phyloP scores from a whole-genome alignment of 2,113 vertebrate species.

The Sander vitreus region DNA sequence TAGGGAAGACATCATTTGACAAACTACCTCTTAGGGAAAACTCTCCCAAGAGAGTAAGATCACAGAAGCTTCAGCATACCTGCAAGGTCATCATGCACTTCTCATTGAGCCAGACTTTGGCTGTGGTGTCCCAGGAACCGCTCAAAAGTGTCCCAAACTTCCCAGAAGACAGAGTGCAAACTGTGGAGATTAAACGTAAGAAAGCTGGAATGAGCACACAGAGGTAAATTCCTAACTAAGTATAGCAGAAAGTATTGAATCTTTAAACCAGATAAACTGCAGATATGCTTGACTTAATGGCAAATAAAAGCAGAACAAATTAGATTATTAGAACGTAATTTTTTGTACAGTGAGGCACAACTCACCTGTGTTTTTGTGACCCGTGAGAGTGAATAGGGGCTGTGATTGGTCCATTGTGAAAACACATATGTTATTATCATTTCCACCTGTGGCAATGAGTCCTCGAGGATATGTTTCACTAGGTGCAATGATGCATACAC shows the following conservation, averaged over 20 bases:
- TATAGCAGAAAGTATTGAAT: too few relatives aligned
- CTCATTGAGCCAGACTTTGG: conserved; percentile 97
- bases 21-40: background rate
- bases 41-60: background rate
- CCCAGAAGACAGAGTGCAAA: conserved; percentile 95
- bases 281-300: too few relatives aligned
- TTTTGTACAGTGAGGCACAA: background rate
- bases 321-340: background rate
- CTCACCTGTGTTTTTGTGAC: conserved; percentile 96
- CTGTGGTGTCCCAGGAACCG: conserved; percentile 97
- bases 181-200: conserved; percentile 73
- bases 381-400: conserved; percentile 90
- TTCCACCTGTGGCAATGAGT: conserved; percentile 94
- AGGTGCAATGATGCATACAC: conserved; percentile 94
- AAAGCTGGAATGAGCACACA: background rate
- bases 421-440: conserved; percentile 96
- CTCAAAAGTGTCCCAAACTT: conserved; percentile 97
- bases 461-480: conserved; percentile 93
- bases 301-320: background rate
- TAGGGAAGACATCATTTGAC: background rate
- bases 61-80: conserved; percentile 78
- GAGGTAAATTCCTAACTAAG: too few relatives aligned
- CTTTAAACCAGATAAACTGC: background rate
- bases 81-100: conserved; percentile 99
- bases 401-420: conserved; percentile 90